These are phyloP conservation scores for Pedicia rivosa DNA, from an alignment of 2,888 invertebrate species.

Conservation along the genomic window DNA sequence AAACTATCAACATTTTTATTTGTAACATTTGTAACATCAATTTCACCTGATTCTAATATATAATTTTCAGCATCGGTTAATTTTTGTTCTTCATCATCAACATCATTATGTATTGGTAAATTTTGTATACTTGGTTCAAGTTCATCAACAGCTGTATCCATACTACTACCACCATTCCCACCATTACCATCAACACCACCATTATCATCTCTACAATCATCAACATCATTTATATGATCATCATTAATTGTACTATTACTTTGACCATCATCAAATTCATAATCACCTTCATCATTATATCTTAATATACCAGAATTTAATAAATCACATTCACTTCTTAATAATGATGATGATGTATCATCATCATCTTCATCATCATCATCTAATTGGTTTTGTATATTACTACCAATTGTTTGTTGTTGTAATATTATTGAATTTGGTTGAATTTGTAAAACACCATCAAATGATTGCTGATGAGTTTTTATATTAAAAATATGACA, in stretches of 20 bases:
- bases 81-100: constrained; percentile 43
- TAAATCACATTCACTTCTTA: constrained; percentile 2
- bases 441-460: constrained; percentile 14
- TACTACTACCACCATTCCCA: constrained; percentile 14
- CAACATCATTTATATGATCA: constrained; percentile 14
- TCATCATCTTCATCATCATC: neutral
- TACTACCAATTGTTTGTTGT: constrained; percentile 1
- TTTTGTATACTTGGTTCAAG: constrained; percentile 23
- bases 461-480: constrained; percentile 9
- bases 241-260: constrained; percentile 13
- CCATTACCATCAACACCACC: constrained; percentile 27
- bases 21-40: no score
- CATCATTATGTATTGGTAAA: constrained; percentile 30
- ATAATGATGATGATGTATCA: neutral
- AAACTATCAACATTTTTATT: no score
- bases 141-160: constrained; percentile 12
- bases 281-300: neutral
- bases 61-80: constrained; percentile 69
- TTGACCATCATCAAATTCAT: constrained; percentile 4
- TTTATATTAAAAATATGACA: constrained; percentile 9
- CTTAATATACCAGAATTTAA: constrained; percentile 1
- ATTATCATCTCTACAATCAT: constrained; percentile 23
- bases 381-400: constrained; percentile 2
- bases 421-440: constrained; percentile 13
- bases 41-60: constrained; percentile 48